Evolutionary conservation across 2,113 vertebrate species (phyloP), one percentile per base, ranked within the genome.

Genomic region (Nerophis ophidion): DNA sequence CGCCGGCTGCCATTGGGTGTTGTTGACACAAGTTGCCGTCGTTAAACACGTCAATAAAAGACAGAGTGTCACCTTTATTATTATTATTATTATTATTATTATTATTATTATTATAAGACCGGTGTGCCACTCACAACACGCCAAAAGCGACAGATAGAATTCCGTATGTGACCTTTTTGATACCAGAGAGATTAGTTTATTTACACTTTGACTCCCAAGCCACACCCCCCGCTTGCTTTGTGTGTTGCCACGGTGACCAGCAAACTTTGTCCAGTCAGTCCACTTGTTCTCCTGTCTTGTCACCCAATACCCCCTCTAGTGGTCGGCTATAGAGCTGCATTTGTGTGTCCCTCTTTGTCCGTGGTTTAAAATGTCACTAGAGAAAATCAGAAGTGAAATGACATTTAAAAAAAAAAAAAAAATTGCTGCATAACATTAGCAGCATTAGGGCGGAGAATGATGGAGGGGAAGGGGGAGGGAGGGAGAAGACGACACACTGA

Each of bases 181-280:
- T 26, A 26, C 26, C 26, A 26, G 26, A 4, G 2, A 26, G 26
- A 35, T 38, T 47, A 33, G 0, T 17, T 9, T 46, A 15, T 15
- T 38, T 40, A 47, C 9, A 15, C 36, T 36, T 38, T 7, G 19
- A 64, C 48, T 58, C 17, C 53, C 4, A 17, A 69, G 50, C 19
- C 56, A 51, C 47, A 48, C 16, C 34, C 34, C 34, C 5, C 51
- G 13, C 9, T 40, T 15, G 8, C 62, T 35, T 49, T 66, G 16
- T 50, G 48, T 13, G 71, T 69, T 60, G 52, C 65, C 53, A 51
- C 70, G 65, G 61, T 71, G 72, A 77, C 61, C n/a, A 35, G 40
- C 11, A n/a, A 14, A 51, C 60, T 75, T 76, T 83, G 58, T 80
- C 76, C 69, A 60, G 61, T 59, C 69, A 52, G 63, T 45, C 66